Base-by-base conservation (phyloP, 2,888 invertebrate species). In the Nezara viridula region DNA sequence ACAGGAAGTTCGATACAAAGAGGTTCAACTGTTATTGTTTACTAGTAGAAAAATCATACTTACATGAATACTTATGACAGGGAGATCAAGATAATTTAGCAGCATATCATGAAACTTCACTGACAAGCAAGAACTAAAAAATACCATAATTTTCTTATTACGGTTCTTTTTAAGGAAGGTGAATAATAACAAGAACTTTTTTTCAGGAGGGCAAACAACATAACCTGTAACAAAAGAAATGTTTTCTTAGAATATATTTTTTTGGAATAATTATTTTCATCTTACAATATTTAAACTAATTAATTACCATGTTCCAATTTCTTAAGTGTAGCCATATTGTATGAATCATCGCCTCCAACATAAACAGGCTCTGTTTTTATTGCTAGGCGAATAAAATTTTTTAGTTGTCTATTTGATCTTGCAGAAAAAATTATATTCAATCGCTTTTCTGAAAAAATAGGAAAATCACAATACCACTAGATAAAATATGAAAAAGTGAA, bases 401-500 rank as follows among this genome's bases (percentile, higher is more conserved):
- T 97, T 0, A 96, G 98, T 93, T 98, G 98, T 91, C 97, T 95
- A 0, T 98, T 98, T 92, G 98, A 97, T 0, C 99, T 99, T 2
- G 99, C 99, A 92, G 98, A 98, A 93, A 99, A 99, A 90, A 99
- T 92, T 98, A 99, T 98, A 0, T 99, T 99, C 94, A 99, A 98
- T 88, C 99, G 95, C 66, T 96, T 95, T 94, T 98, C 98, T 98
- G 92, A 73, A 94, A 90, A 19, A 85, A 88, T 73, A 19, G 37
- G 21, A 4, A 27, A 32, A 60, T 60, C 10, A 60, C 3, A 10
- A 60, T 24, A 49, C 7, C 4, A 21, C 5, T 52, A 10, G n/a
- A 10, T n/a, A 55, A 55, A n/a, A n/a, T n/a, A 55, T 10, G n/a
- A 4, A 10, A n/a, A 55, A 55, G 5, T 52, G 24, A 52, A 52